Evolutionary conservation across 2,888 invertebrate genomes (phyloP).

Genomic region (Corbicula japonica): DNA sequence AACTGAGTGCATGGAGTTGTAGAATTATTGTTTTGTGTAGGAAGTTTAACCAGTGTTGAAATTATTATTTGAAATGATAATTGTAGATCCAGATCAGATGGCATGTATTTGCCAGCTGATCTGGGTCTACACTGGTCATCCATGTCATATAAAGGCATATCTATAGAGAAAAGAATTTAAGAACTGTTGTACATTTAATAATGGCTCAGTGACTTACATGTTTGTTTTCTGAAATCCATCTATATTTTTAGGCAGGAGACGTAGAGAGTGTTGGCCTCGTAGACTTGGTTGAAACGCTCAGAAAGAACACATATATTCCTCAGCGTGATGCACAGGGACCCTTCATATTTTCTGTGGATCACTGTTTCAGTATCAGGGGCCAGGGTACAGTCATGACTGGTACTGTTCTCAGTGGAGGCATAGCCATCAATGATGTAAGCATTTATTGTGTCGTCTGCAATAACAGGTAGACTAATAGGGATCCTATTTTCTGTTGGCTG

Average conservation of each 20-base stretch:
- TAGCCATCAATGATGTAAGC: slow-evolving; percentile 89
- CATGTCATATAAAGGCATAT: too few relatives aligned
- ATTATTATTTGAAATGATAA: too few relatives aligned
- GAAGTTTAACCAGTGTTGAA: too few relatives aligned
- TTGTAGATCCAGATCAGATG: too few relatives aligned
- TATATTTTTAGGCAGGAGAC: slow-evolving; percentile 66
- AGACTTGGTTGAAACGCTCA: slow-evolving; percentile 87
- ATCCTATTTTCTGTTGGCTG: too few relatives aligned
- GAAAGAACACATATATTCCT: slow-evolving; percentile 87
- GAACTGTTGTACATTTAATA: background rate
- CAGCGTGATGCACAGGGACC: slow-evolving; percentile 86
- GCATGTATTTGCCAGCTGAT: too few relatives aligned
- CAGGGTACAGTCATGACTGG: slow-evolving; percentile 92
- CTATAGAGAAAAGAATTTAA: too few relatives aligned
- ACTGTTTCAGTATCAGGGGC: slow-evolving; percentile 92
- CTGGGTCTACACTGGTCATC: too few relatives aligned
- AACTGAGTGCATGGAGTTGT: too few relatives aligned
- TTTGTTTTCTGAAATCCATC: background rate
- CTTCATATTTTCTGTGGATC: slow-evolving; percentile 91
- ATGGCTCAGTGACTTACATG: background rate
- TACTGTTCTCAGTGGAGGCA: slow-evolving; percentile 89
- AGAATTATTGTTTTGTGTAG: too few relatives aligned
- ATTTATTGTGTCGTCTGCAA: too few relatives aligned
- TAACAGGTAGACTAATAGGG: too few relatives aligned
- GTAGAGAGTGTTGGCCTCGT: slow-evolving; percentile 86